A percentile compares a stretch with the other conserved stretches of the same genome.
phyloP scores from a whole-genome alignment of 1,140 invertebrate species.

The Lepidotrigona ventralis region DNA sequence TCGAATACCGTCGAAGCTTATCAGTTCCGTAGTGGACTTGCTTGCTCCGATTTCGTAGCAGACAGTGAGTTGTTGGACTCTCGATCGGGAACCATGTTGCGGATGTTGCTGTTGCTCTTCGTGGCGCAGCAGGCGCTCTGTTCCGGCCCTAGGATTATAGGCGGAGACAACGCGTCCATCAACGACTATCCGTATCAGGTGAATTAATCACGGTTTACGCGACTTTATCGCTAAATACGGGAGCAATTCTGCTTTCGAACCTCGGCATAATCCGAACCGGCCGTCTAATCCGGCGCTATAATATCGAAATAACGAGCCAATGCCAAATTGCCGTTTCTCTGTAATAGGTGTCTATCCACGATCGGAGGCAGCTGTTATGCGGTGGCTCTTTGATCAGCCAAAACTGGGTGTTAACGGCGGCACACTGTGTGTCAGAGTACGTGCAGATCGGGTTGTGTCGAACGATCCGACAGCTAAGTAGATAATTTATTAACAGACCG shows the following conservation, averaged over 20 bases:
- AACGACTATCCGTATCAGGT: slow-evolving; percentile 57
- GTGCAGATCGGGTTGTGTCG: not conserved
- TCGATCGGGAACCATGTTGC: slow-evolving; percentile 28
- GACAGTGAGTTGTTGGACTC: slow-evolving; percentile 1
- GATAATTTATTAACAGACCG: slow-evolving; percentile 12
- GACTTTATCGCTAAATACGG: not conserved
- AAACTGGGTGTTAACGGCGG: slow-evolving; percentile 59
- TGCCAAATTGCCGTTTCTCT: not conserved
- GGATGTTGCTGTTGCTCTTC: not conserved
- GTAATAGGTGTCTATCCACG: slow-evolving; percentile 51
- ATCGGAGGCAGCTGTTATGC: slow-evolving; percentile 19
- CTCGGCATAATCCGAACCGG: not conserved
- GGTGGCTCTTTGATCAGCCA: slow-evolving; percentile 59
- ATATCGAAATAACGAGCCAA: slow-evolving; percentile 3
- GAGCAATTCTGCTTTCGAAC: not conserved
- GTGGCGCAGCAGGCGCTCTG: not conserved
- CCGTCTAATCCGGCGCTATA: too few species aligned
- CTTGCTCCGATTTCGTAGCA: slow-evolving; percentile 1
- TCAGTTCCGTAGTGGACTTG: not conserved
- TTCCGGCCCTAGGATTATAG: slow-evolving; percentile 34
- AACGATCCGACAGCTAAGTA: not conserved
- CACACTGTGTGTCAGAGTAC: slow-evolving; percentile 56
- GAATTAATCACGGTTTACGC: not conserved
- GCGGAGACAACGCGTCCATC: slow-evolving; percentile 37
- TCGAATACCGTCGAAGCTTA: not conserved